These are phyloP conservation scores for Philantomba maxwellii DNA, from an alignment of 2,113 vertebrate species.

Conservation along the genomic window DNA sequence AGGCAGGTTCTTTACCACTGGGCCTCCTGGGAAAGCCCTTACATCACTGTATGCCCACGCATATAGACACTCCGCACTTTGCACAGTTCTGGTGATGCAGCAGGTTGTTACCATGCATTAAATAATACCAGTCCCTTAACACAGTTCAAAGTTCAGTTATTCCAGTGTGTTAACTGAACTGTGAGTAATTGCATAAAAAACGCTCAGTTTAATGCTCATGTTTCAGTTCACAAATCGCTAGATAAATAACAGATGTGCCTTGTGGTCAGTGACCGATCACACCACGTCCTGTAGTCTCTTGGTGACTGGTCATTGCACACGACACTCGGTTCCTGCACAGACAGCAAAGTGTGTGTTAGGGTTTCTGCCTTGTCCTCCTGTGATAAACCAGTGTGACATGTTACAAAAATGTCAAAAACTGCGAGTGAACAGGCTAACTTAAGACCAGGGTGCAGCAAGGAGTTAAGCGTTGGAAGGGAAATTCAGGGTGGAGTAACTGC, in stretches of 20 bases:
- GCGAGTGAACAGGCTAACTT: background rate
- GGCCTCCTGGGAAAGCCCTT: background rate
- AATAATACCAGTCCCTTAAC: background rate
- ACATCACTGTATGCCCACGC: background rate
- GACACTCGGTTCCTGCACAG: background rate
- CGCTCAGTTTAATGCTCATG: background rate
- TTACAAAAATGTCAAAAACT: background rate
- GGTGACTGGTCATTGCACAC: accelerated
- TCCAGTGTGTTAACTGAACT: background rate
- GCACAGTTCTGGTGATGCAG: background rate
- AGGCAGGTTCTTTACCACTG: background rate
- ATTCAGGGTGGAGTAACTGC: background rate
- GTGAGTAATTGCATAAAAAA: background rate
- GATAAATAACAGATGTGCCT: background rate
- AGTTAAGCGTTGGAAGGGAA: background rate
- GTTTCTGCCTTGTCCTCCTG: background rate
- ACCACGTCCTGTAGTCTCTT: background rate
- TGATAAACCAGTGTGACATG: background rate
- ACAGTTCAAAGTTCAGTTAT: background rate
- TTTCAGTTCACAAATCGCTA: background rate
- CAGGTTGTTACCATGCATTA: background rate
- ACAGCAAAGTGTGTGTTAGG: background rate
- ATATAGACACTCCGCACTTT: background rate
- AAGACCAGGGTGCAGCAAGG: background rate
- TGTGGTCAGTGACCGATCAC: background rate